These are phyloP conservation scores for Neodiprion pinetum DNA, from an alignment of 1,140 invertebrate genomes.

Conservation along the genomic window DNA sequence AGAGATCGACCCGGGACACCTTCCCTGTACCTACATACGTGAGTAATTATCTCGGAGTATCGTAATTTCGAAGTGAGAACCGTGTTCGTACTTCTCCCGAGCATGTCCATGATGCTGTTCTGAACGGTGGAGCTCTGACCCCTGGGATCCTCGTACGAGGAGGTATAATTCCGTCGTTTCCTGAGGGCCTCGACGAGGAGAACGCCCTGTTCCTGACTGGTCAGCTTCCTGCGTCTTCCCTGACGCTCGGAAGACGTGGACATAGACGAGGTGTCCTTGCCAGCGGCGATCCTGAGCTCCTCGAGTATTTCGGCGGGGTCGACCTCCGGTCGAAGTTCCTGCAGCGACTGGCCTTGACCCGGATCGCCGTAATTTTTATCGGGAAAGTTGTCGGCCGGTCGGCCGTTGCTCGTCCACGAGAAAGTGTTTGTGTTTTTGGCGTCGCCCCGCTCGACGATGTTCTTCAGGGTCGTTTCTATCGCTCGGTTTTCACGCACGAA, in stretches of 20 bases:
- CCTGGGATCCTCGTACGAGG: conserved; percentile 45
- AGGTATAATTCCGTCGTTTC: conserved; percentile 66
- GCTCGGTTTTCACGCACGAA: conserved; percentile 31
- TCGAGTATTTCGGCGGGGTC: conserved; percentile 44
- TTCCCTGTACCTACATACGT: background rate
- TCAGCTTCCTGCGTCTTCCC: conserved; percentile 63
- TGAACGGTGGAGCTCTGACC: conserved; percentile 63
- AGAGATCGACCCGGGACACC: background rate
- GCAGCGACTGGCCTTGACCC: conserved; percentile 25
- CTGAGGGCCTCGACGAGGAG: conserved; percentile 75
- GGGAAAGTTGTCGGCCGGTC: background rate
- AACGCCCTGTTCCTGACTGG: conserved; percentile 76
- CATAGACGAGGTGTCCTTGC: conserved; percentile 24
- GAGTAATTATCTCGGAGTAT: background rate
- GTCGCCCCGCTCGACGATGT: conserved; percentile 18
- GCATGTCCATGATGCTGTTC: conserved; percentile 79
- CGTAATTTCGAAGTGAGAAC: background rate
- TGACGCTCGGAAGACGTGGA: conserved; percentile 30
- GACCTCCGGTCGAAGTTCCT: conserved; percentile 26
- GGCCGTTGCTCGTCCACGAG: too few relatives aligned
- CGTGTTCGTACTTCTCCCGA: conserved; percentile 76
- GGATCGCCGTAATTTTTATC: conserved; percentile 14
- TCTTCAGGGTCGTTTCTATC: conserved; percentile 30
- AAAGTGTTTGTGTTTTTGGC: background rate
- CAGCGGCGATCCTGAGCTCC: conserved; percentile 38